Evolutionary conservation across 2,797 vertebrate genomes (phyloP), one percentile per base, ranked within the genome.

Genomic region (Megaceryle alcyon): DNA sequence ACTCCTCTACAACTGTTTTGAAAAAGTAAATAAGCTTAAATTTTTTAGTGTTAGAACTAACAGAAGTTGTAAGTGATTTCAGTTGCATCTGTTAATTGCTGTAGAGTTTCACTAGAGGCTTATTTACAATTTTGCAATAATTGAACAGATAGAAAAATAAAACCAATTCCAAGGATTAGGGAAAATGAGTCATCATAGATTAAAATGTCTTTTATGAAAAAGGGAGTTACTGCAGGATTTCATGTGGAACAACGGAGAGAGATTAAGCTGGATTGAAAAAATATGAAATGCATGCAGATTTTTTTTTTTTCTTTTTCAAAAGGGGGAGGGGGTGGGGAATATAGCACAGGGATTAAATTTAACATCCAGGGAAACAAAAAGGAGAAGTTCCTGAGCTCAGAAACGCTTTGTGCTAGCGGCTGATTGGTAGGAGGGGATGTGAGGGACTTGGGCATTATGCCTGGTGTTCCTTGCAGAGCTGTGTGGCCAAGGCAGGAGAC

Each of bases 201-300:
- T 82, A 83, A 91, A 88, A 54, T 39, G n/a, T 49, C 43, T 76
- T 22, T n/a, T 39, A 69, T 33, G 49, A 83, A 90, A 82, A 13
- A 43, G 35, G 13, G 14, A 64, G 41, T 73, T 72, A 64, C 65
- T 59, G 49, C 13, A 81, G 72, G 77, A 61, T 90, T 94, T 78
- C 49, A 63, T 9, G 4, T 43, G 10, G 41, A 86, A 82, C 70
- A 69, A 39, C 37, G 66, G 60, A 0, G 2, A 79, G 82, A 83
- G 66, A 79, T 90, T 90, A 88, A 86, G 54, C 26, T 56, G 70
- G 49, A 65, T 63, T 57, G 25, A 82, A 91, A 92, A 91, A 49
- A 57, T 18, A 77, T 2, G 5, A 61, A 54, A 54, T 81, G 33
- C 17, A 25, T 14, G 44, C 49, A 70, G 56, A 73, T 61, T 33